Percentiles rank a stretch among this genome's conserved stretches.
These are phyloP conservation scores for Telmatochromis sp. DNA, from an alignment of 2,113 vertebrate genomes.

Conservation along the genomic window DNA sequence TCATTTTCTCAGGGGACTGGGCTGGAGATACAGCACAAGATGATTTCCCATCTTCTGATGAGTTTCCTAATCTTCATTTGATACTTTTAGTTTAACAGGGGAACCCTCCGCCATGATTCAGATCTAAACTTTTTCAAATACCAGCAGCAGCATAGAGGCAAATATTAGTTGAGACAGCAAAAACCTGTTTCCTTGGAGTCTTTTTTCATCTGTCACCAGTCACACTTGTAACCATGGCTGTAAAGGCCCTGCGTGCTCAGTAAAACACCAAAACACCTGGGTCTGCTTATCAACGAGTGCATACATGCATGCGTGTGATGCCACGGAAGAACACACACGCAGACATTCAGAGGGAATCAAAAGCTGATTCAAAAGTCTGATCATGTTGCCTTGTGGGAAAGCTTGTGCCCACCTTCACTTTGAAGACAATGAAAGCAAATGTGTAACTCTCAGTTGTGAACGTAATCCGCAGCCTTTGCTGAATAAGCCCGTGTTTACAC, in stretches of 20 bases:
- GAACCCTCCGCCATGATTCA: background rate
- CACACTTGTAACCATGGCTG: conserved; percentile 31
- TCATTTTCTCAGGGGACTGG: background rate
- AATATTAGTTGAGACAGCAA: background rate
- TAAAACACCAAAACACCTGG: conserved; percentile 55
- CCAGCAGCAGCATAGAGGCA: background rate
- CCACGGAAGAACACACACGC: background rate
- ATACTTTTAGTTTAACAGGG: background rate
- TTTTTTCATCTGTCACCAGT: conserved; percentile 20
- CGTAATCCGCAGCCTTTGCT: conserved; percentile 1
- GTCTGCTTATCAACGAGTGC: conserved; percentile 29
- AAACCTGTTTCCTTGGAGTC: conserved; percentile 20
- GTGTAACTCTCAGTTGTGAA: conserved; percentile 11
- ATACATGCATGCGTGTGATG: background rate
- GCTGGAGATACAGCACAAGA: background rate
- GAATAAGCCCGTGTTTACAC: background rate
- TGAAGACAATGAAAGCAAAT: conserved; percentile 38
- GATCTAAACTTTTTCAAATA: background rate
- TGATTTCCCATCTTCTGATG: background rate
- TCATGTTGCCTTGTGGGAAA: conserved; percentile 22
- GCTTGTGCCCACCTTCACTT: conserved; percentile 10
- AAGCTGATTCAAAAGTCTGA: background rate
- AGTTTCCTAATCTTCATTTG: background rate
- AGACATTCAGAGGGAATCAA: background rate
- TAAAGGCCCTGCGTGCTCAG: conserved; percentile 27